These are phyloP conservation scores for Bombus superbus DNA, from an alignment of 1,140 invertebrate genomes.

Conservation along the genomic window DNA sequence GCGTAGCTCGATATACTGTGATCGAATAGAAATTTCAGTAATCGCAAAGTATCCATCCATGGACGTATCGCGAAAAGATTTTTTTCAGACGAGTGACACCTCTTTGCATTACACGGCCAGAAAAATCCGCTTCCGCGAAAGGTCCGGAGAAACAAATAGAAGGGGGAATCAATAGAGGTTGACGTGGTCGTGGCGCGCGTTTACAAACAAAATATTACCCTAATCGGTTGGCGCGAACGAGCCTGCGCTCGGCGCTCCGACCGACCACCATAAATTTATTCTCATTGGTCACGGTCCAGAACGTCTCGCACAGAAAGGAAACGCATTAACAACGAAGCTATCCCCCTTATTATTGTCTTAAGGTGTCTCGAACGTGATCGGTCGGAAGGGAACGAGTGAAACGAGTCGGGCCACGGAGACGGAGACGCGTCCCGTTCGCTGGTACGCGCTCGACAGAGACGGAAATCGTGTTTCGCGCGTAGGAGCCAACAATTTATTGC, in stretches of 20 bases:
- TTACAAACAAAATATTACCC: slow-evolving; percentile 45
- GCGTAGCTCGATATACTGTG: no score
- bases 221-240: slow-evolving; percentile 45
- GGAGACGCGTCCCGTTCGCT: slow-evolving; percentile 18
- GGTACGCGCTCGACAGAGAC: slow-evolving; percentile 31
- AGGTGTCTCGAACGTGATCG: slow-evolving; percentile 62
- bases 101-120: no score
- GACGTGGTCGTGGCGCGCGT: not conserved
- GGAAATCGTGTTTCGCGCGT: slow-evolving; percentile 61
- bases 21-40: no score
- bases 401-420: slow-evolving; percentile 5
- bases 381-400: slow-evolving; percentile 39
- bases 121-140: not conserved
- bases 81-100: no score
- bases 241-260: not conserved
- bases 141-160: slow-evolving; percentile 1
- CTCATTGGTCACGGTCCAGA: slow-evolving; percentile 64
- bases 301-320: slow-evolving; percentile 49
- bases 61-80: no score
- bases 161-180: not conserved
- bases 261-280: slow-evolving; percentile 58
- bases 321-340: slow-evolving; percentile 62
- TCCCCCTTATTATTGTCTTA: slow-evolving; percentile 69
- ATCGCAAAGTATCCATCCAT: no score
- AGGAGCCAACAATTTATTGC: slow-evolving; percentile 76